Evolutionary conservation across 2,113 vertebrate genomes (phyloP).

Genomic region (Ageneiosus marmoratus): DNA sequence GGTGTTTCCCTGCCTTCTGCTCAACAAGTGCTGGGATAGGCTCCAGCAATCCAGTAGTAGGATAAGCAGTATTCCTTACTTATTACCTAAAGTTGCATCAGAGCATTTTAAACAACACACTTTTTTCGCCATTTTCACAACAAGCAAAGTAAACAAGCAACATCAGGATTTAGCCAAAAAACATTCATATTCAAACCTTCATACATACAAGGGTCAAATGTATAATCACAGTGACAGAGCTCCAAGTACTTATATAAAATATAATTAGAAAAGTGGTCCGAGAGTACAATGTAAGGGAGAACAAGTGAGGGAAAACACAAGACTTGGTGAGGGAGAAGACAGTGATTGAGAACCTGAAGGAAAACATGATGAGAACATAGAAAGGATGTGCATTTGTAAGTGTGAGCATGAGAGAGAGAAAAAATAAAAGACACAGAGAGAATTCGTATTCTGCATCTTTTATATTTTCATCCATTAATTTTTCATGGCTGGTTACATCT

Average conservation of each 20-base stretch:
- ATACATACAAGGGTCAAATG: not conserved
- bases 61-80: not conserved
- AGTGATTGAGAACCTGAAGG: not conserved
- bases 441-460: not conserved
- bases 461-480: not conserved
- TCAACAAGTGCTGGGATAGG: no score
- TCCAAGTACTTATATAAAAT: not conserved
- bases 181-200: conserved; percentile 6
- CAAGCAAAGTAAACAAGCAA: not conserved
- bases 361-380: not conserved
- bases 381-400: not conserved
- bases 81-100: not conserved
- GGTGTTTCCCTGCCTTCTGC: no score
- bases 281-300: not conserved
- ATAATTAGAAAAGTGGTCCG: not conserved
- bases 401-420: not conserved
- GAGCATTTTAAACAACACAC: not conserved
- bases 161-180: not conserved
- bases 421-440: not conserved
- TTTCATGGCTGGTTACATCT: not conserved
- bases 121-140: not conserved
- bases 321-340: not conserved
- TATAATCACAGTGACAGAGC: not conserved
- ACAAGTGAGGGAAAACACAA: not conserved
- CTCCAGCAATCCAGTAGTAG: no score